These are phyloP conservation scores for Polypterus bichir DNA, from an alignment of 2,113 vertebrate genomes.

Conservation along the genomic window DNA sequence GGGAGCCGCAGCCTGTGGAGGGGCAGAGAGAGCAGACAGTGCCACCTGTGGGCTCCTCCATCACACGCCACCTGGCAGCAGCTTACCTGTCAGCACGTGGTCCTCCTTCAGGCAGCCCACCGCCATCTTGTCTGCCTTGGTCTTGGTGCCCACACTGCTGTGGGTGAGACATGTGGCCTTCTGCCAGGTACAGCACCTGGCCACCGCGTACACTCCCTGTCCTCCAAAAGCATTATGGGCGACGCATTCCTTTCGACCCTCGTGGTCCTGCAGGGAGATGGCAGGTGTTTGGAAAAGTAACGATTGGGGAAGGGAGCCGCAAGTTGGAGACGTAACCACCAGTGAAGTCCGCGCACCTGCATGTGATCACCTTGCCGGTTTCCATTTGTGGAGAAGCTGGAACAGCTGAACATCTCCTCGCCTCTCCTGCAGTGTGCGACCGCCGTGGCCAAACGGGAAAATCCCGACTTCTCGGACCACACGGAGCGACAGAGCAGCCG, in stretches of 20 bases:
- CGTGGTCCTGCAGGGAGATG: constrained; percentile 33
- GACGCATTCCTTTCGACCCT: constrained; percentile 46
- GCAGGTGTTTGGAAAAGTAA: too few relatives aligned
- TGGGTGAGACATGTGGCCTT: constrained; percentile 40
- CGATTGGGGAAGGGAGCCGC: too few relatives aligned
- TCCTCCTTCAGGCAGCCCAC: constrained; percentile 34
- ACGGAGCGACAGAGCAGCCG: constrained; percentile 66
- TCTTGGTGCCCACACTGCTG: not conserved
- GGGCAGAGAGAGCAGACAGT: not conserved
- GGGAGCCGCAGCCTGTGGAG: constrained; percentile 55
- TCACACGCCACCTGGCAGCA: not conserved
- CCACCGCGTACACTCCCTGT: constrained; percentile 52
- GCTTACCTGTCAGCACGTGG: constrained; percentile 59
- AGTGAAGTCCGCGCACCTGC: constrained; percentile 31
- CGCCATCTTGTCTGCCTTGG: constrained; percentile 2
- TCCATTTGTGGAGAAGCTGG: constrained; percentile 44
- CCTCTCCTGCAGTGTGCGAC: constrained; percentile 37
- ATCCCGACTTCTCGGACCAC: constrained; percentile 63
- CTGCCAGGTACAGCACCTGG: constrained; percentile 61
- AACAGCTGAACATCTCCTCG: constrained; percentile 67
- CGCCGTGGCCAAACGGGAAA: constrained; percentile 7
- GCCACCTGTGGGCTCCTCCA: not conserved
- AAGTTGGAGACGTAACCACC: not conserved
- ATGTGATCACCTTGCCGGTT: constrained; percentile 47
- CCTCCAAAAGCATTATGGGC: constrained; percentile 39